These are phyloP conservation scores for Trematomus loennbergii DNA, from an alignment of 2,113 vertebrate genomes.

Conservation along the genomic window DNA sequence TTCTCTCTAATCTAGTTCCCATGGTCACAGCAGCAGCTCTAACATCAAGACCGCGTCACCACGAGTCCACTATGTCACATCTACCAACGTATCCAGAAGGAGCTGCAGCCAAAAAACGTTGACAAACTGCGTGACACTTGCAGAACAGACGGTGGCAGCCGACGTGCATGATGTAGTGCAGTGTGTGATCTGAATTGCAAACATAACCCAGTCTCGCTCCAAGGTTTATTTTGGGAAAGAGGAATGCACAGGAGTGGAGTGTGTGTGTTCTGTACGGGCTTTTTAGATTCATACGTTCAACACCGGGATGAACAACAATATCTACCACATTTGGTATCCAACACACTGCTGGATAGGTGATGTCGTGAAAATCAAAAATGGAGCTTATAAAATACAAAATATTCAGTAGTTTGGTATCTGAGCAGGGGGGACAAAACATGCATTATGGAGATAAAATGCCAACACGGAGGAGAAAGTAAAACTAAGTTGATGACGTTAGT, in stretches of 20 bases:
- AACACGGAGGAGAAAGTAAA: not conserved
- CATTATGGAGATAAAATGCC: not conserved
- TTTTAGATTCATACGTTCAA: conserved; percentile 29
- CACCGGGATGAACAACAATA: conserved; percentile 22
- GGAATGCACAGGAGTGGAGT: conserved; percentile 23
- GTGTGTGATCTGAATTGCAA: conserved; percentile 31
- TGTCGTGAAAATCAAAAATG: not conserved
- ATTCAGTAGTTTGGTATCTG: not conserved
- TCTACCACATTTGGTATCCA: conserved; percentile 6
- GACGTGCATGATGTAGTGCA: conserved; percentile 7
- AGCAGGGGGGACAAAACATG: not conserved
- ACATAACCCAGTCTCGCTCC: conserved; percentile 50
- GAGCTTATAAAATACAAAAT: not conserved
- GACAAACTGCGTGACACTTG: not conserved
- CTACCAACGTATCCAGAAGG: not conserved
- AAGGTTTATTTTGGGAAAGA: conserved; percentile 74
- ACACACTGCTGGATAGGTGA: not conserved
- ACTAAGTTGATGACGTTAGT: not conserved
- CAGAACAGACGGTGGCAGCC: conserved; percentile 15
- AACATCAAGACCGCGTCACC: conserved; percentile 48
- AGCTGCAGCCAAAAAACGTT: not conserved
- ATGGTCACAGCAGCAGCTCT: conserved; percentile 56
- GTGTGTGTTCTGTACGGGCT: not conserved
- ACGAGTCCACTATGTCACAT: conserved; percentile 9
- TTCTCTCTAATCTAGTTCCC: conserved; percentile 76